Base-by-base conservation (phyloP, 2,888 invertebrate genomes). In the Willowsia nigromaculata region DNA sequence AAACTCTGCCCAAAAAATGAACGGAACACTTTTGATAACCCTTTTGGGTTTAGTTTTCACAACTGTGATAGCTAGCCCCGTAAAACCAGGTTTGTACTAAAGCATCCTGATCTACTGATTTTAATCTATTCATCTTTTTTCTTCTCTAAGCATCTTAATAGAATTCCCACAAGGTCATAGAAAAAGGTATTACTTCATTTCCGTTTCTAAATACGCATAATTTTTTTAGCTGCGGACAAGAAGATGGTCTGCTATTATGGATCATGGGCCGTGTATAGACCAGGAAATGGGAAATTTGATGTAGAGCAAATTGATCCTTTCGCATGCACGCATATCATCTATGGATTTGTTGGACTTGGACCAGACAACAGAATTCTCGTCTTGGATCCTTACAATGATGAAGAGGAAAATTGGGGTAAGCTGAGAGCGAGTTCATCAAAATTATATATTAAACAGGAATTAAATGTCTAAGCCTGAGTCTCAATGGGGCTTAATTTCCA, bases 251-350 rank as follows among this genome's bases (percentile, higher is more conserved):
- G n/a, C n/a, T n/a, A n/a, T n/a, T n/a, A n/a, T n/a, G n/a, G n/a
- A n/a, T n/a, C n/a, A n/a, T n/a, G n/a, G 97, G 95, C 97, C 0
- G 95, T 95, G 0, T 97, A 97, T 93, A 95, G 97, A 47, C 93
- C 93, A 0, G 95, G 95, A 0, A 93, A 94, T 74, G 97, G 97
- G 0, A 95, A 95, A 93, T 97, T 96, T 92, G 94, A 95, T 9
- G 95, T 96, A 9, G 93, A 93, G 85, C 82, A 93, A 71, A 93
- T 93, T 27, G 93, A 93, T 76, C 93, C 93, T 1, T 90, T 88
- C 85, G 84, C 93, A 0, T 93, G 93, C 86, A 93, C 93, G 11
- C 93, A 93, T 90, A 65, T 93, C 1, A 91, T 97, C 15, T 97
- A 97, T 93, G 94, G 96, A 0, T 97, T 97, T 93, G 95, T 95